phyloP scores from a whole-genome alignment of 2,797 vertebrate species.

The Xerus rutilus region DNA sequence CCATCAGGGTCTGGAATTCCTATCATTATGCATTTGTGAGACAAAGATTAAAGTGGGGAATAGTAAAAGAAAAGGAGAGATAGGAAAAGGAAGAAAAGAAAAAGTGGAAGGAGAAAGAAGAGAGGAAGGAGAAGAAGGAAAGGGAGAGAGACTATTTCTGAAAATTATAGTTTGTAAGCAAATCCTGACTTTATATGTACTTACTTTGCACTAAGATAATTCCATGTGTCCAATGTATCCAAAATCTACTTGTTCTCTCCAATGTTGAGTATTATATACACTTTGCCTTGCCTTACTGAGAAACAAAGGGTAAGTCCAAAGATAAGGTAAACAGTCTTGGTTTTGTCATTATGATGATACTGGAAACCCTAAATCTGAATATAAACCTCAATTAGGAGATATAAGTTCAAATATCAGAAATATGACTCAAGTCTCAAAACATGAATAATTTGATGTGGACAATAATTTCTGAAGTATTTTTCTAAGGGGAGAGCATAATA shows the following conservation, averaged over 20 bases:
- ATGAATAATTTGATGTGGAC: not conserved
- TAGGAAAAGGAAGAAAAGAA: not conserved
- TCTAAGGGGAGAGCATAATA: not conserved
- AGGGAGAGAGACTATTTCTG: not conserved
- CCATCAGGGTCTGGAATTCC: not conserved
- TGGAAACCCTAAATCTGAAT: not conserved
- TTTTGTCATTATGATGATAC: not conserved
- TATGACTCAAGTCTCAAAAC: not conserved
- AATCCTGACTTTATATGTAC: not conserved
- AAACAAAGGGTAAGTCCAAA: conserved; percentile 27
- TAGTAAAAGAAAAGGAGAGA: not conserved
- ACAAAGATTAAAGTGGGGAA: not conserved
- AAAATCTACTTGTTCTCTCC: not conserved
- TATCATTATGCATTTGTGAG: not conserved
- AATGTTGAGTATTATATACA: not conserved
- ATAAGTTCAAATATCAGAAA: not conserved
- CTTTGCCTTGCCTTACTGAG: not conserved
- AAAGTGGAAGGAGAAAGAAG: not conserved
- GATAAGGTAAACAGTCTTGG: not conserved
- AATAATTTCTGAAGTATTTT: conserved; percentile 28
- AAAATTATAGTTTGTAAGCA: not conserved
- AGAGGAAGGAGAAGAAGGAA: not conserved
- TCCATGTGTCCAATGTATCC: too few species aligned
- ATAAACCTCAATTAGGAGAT: not conserved
- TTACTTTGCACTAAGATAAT: not conserved